Conservation (phyloP, 2,113 vertebrate species). For the Odontesthes bonariensis region DNA sequence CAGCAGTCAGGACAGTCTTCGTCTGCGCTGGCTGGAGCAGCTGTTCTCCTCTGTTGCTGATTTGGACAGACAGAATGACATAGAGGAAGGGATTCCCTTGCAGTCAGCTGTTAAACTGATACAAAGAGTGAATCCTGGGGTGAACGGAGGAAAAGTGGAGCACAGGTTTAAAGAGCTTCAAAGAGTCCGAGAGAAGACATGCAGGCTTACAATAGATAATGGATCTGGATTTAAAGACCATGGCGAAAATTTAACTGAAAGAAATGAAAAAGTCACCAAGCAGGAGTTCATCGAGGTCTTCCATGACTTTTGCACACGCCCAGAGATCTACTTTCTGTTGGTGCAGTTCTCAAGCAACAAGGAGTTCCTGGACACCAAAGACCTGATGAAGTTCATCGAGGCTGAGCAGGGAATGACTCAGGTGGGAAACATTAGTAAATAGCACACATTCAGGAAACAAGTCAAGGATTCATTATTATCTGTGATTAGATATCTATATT, state of each 20-base stretch:
- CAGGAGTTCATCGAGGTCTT: constrained; percentile 94
- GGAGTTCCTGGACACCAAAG: constrained; percentile 94
- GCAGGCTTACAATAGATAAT: constrained; percentile 46
- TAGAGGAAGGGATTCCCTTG: constrained; percentile 83
- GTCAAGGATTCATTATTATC: neutral
- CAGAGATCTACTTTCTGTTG: constrained; percentile 96
- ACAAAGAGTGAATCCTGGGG: constrained; percentile 89
- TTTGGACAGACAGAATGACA: constrained; percentile 73
- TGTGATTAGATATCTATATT: neutral
- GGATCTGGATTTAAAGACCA: constrained; percentile 46
- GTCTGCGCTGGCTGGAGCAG: constrained; percentile 91
- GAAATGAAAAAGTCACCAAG: constrained; percentile 81
- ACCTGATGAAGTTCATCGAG: constrained; percentile 96
- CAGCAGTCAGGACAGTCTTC: constrained; percentile 93
- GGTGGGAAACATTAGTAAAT: constrained; percentile 74
- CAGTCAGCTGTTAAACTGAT: constrained; percentile 88
- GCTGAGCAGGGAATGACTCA: constrained; percentile 95
- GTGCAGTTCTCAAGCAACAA: constrained; percentile 99
- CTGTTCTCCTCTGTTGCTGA: constrained; percentile 81
- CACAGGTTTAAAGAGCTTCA: constrained; percentile 94
- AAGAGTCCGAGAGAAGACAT: constrained; percentile 86
- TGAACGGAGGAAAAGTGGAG: constrained; percentile 90
- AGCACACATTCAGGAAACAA: constrained; percentile 5
- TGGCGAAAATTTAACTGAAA: neutral
- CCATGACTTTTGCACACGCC: constrained; percentile 95